Evolutionary conservation across 2,113 vertebrate genomes (phyloP).

Genomic region (Spizaetus ornatus): DNA sequence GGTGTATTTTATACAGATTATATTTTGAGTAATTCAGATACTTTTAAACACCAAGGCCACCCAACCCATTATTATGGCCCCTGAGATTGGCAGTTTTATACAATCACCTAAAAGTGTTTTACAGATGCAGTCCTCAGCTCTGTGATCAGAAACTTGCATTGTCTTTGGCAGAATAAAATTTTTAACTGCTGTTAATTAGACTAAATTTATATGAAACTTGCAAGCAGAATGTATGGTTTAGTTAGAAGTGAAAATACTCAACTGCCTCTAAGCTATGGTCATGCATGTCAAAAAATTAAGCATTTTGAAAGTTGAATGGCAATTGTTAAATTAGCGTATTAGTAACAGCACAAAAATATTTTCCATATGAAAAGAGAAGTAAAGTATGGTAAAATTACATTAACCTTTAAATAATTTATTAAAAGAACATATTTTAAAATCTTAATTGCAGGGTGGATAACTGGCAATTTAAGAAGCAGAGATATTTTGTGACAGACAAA

Average conservation of each 20-base stretch:
- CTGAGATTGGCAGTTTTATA: not conserved
- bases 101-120: not conserved
- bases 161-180: not conserved
- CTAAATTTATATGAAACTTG: not conserved
- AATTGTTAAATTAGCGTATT: not conserved
- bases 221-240: not conserved
- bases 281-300: not conserved
- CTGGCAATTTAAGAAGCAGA: not conserved
- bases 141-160: not conserved
- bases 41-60: not conserved
- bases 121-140: not conserved
- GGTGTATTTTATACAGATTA: not conserved
- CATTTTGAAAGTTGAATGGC: not conserved
- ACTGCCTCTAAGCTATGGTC: not conserved
- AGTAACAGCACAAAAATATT: not conserved
- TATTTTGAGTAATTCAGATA: not conserved
- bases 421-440: not conserved
- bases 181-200: not conserved
- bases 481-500: not conserved
- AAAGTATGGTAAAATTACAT: not conserved
- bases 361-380: not conserved
- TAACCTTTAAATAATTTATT: not conserved
- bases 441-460: not conserved
- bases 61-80: not conserved
- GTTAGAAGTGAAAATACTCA: not conserved